Base-by-base conservation (phyloP, 1,140 invertebrate species). In the Odontomachus brunneus region DNA sequence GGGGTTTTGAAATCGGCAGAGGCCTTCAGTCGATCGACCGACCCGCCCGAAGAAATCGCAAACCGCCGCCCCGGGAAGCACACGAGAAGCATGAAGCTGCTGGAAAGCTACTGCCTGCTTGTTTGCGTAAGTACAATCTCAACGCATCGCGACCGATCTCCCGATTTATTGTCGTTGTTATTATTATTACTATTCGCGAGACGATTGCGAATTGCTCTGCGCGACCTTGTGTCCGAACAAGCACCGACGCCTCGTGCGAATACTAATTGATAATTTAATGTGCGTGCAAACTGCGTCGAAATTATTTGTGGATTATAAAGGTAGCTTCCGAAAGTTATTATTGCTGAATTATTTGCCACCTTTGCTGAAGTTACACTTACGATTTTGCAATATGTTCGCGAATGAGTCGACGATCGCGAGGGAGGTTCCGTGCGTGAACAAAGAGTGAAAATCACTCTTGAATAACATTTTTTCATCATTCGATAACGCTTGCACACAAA, bases 1-100 rank as follows among this genome's bases (percentile, higher is more conserved):
- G 86, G 84, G 72, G 82, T 89, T 91, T 90, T 87, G 81, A 83
- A 90, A 84, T 85, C 74, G 59, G 76, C 75, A 49, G 51, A 22
- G 59, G 48, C 63, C 66, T 86, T 88, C 88, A 88, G 86, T 91
- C 59, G 76, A 82, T 76, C 19, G 62, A 24, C 3, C 62, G 15
- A 19, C n/a, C 29, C 26, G 26, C 62, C 44, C 19, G 57, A 33
- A 38, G 38, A 71, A 84, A 60, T 26, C 12, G 72, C 49, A 62
- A 60, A 60, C 60, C 38, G 15, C 60, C n/a, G 48, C 67, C 9
- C 38, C 38, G 12, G 33, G 81, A 29, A 60, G 51, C 53, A 67
- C 55, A 26, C 33, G 3, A 7, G 26, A 29, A 57, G 49, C 48
- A 89, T 90, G 90, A 88, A 82, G 55, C 12, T 86, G 7, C 26